Evolutionary conservation across 2,888 invertebrate genomes (phyloP), one percentile per base, ranked within the genome.

Genomic region (Dryobotodes eremita): DNA sequence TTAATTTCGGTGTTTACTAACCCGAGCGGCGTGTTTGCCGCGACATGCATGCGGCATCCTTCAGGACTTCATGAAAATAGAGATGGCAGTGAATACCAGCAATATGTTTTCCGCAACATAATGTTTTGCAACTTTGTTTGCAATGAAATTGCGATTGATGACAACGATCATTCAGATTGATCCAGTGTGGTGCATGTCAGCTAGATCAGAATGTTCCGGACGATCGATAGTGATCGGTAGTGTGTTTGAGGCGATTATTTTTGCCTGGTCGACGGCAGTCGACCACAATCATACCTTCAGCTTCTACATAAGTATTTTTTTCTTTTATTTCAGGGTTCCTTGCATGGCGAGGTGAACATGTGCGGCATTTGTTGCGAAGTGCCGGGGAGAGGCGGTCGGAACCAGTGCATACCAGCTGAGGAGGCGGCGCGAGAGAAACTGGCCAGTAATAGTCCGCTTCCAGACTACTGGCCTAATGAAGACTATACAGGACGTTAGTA

Each of bases 301-400:
- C 42, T 50, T 20, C n/a, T 31, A 7, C 17, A 69, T 53, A 36
- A 20, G n/a, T 55, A 20, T n/a, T 20, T 8, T 50, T 59, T 46
- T 5, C 23, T 70, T 23, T 36, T 1, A 31, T 61, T 50, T 2
- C 79, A 96, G 95, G 94, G 93, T 13, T 94, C 94, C 0, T 71
- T 76, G 2, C n/a, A 94, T 23, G 85, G 88, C 17, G 86, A 87
- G 31, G n/a, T 79, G 8, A 87, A 84, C 3, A 90, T 88, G 90
- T 96, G 96, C 83, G 94, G 95, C 0, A 89, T 93, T 6, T 96
- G 96, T 89, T 96, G 96, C 82, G 73, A 86, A 68, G 17, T 95
- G 55, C 80, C 68, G 15, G 6, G 31, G 13, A 15, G 15, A 64
- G 23, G 57, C 53, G 55, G 77, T 70, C 17, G 57, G 15, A 66